Conservation (phyloP, 2,113 vertebrate species). For the Pachyramphus minor region DNA sequence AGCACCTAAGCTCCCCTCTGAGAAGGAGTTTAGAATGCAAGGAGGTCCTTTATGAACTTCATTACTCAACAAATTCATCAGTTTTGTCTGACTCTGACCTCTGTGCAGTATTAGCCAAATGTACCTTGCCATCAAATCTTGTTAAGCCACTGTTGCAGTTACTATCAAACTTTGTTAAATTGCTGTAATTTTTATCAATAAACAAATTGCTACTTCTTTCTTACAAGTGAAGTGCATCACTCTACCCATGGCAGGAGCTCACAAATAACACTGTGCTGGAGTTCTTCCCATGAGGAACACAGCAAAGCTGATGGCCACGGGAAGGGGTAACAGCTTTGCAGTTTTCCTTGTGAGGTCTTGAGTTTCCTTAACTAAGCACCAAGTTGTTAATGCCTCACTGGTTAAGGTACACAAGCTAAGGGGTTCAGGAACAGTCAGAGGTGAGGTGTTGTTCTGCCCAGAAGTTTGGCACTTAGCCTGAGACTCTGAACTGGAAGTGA, state of each 20-base stretch:
- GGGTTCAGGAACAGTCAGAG: background rate
- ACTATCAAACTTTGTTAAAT: background rate
- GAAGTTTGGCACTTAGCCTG: background rate
- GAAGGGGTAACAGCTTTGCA: fast-evolving
- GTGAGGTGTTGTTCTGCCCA: fast-evolving
- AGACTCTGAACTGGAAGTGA: background rate
- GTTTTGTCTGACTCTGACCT: background rate
- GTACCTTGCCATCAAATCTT: background rate
- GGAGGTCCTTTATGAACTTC: background rate
- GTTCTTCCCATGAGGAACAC: fast-evolving
- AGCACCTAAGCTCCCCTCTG: background rate
- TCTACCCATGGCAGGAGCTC: background rate
- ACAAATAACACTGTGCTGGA: no score
- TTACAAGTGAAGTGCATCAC: background rate
- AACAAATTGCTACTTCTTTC: background rate
- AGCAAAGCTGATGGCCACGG: background rate
- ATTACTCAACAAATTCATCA: background rate
- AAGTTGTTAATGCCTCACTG: fast-evolving
- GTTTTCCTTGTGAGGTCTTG: background rate
- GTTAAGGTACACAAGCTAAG: background rate
- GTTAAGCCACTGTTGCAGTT: background rate
- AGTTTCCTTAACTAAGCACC: background rate
- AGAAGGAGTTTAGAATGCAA: background rate
- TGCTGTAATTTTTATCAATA: background rate
- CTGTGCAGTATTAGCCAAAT: background rate